Percentiles rank a stretch among this genome's conserved stretches.
These are phyloP conservation scores for Brachionus plicatilis DNA, from an alignment of 1,140 invertebrate species.

Conservation along the genomic window DNA sequence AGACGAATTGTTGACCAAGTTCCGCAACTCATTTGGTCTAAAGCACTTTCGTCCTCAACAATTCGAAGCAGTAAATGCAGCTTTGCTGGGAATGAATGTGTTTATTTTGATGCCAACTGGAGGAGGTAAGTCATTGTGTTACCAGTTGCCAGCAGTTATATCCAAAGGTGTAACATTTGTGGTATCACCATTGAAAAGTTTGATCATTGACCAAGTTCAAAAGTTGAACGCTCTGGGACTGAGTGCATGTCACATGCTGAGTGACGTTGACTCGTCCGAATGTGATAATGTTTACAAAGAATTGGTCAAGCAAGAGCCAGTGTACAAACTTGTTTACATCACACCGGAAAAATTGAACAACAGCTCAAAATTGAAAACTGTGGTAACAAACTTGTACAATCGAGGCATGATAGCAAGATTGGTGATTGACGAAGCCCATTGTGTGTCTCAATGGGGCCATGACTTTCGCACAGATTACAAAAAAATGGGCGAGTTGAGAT, in stretches of 20 bases:
- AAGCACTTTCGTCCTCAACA: slow-evolving; percentile 83
- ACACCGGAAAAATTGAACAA: slow-evolving; percentile 82
- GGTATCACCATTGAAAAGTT: slow-evolving; percentile 54
- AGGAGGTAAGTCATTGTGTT: slow-evolving; percentile 57
- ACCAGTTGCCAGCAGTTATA: slow-evolving; percentile 55
- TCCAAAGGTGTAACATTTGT: slow-evolving; percentile 53
- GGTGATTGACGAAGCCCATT: slow-evolving; percentile 72
- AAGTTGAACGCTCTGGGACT: slow-evolving; percentile 50
- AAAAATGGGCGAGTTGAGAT: slow-evolving; percentile 55
- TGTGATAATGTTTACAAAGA: slow-evolving; percentile 44
- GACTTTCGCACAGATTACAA: slow-evolving; percentile 67
- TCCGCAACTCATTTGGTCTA: slow-evolving; percentile 70
- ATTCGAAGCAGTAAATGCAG: slow-evolving; percentile 85
- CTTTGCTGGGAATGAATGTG: slow-evolving; percentile 75
- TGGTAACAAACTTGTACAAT: slow-evolving; percentile 61
- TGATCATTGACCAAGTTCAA: slow-evolving; percentile 56
- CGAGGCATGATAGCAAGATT: slow-evolving; percentile 62
- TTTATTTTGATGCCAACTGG: slow-evolving; percentile 70
- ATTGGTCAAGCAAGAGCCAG: slow-evolving; percentile 9
- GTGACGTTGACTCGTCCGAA: slow-evolving; percentile 58
- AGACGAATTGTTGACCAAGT: neutral
- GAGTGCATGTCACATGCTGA: slow-evolving; percentile 68
- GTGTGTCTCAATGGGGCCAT: slow-evolving; percentile 62
- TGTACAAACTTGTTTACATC: slow-evolving; percentile 66
- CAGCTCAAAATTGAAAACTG: slow-evolving; percentile 56